These are phyloP conservation scores for Whitmania pigra DNA, from an alignment of 1,140 invertebrate species.

Conservation along the genomic window DNA sequence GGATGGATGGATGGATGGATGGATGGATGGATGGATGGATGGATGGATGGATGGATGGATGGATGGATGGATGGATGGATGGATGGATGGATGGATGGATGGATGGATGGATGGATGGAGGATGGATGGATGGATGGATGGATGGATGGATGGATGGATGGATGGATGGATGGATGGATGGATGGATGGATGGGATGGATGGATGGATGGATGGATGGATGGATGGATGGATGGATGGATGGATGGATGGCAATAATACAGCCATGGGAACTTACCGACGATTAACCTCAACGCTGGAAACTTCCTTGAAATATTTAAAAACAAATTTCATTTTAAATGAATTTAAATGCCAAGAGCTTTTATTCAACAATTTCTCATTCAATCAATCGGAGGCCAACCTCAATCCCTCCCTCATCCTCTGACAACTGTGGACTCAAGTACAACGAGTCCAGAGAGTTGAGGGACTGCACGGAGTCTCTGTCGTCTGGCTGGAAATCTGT, in stretches of 20 bases:
- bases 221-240: no score
- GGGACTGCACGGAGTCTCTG: background rate
- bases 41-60: background rate
- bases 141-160: background rate
- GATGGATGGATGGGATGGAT: background rate
- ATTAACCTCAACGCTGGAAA: no score
- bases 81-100: background rate
- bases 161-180: background rate
- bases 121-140: background rate
- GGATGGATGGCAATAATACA: background rate
- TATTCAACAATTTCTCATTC: no score
- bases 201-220: background rate
- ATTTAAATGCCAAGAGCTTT: no score
- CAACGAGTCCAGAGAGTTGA: background rate
- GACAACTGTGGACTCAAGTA: no score
- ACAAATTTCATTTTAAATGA: no score
- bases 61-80: background rate
- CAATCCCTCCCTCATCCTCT: no score
- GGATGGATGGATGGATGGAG: background rate
- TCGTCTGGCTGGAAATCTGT: constrained; percentile 3
- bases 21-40: background rate
- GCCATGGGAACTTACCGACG: no score
- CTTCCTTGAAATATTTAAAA: no score
- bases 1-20: background rate
- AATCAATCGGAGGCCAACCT: no score